These are phyloP conservation scores for Palloptera scutellata DNA, from an alignment of 2,888 invertebrate species.

Conservation along the genomic window DNA sequence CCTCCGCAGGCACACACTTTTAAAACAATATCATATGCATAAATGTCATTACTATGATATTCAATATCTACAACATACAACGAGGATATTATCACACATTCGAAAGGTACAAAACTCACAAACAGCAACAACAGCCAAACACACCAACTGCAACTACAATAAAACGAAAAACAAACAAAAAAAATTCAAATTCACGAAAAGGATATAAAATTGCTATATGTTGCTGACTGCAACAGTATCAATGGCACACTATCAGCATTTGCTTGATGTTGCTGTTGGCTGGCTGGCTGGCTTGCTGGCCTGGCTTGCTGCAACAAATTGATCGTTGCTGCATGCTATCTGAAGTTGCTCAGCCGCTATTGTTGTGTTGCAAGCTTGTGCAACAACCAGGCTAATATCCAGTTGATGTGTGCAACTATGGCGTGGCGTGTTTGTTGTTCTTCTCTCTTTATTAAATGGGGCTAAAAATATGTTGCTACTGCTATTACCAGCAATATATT, in stretches of 20 bases:
- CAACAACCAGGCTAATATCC: background rate
- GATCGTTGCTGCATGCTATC: background rate
- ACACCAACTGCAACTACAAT: too few relatives aligned
- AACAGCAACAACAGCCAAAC: too few relatives aligned
- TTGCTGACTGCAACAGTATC: too few relatives aligned
- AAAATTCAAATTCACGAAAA: slow-evolving; percentile 28
- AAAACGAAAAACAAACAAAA: background rate
- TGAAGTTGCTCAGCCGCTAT: background rate
- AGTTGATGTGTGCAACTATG: background rate
- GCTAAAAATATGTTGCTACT: background rate
- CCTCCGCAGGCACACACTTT: background rate
- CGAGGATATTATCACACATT: too few relatives aligned
- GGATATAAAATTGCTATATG: slow-evolving; percentile 33
- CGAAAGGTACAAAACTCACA: too few relatives aligned
- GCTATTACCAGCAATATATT: too few relatives aligned
- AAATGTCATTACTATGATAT: slow-evolving; percentile 27
- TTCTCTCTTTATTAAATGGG: background rate
- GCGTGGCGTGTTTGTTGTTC: background rate
- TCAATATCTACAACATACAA: slow-evolving; percentile 22
- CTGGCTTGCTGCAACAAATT: background rate
- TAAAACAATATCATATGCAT: slow-evolving; percentile 9
- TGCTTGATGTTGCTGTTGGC: too few relatives aligned
- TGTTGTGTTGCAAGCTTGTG: background rate
- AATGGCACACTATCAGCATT: too few relatives aligned
- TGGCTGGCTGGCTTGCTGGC: too few relatives aligned